These are phyloP conservation scores for Crotalus horridus DNA, from an alignment of 2,113 vertebrate species.

Conservation along the genomic window DNA sequence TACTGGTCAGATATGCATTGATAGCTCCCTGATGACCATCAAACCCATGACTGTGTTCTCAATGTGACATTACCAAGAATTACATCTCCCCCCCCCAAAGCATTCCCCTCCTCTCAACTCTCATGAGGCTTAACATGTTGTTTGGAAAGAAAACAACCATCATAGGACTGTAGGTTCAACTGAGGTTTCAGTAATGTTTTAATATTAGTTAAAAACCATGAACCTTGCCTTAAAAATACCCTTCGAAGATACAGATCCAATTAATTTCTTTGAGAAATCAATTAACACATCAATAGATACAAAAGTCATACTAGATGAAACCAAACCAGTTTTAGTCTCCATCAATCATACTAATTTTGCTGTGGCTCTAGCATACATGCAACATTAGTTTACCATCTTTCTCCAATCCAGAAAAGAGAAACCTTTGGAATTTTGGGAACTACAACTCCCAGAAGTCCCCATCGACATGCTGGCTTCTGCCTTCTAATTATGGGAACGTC, in stretches of 20 bases:
- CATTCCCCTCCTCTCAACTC: background rate
- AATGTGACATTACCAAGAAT: conserved; percentile 28
- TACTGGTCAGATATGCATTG: conserved; percentile 33
- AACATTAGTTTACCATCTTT: background rate
- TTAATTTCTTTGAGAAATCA: background rate
- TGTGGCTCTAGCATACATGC: background rate
- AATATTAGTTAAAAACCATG: conserved; percentile 34
- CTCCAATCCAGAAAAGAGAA: background rate
- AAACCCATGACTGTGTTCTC: conserved; percentile 34
- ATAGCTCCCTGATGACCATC: conserved; percentile 47
- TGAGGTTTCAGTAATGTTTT: conserved; percentile 1
- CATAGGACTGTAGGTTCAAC: conserved; percentile 6
- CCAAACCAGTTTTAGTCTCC: background rate
- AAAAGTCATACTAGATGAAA: background rate
- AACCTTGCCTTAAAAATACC: background rate
- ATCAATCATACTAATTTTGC: background rate
- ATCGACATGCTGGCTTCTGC: background rate
- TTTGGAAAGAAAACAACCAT: conserved; percentile 50
- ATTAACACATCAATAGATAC: background rate
- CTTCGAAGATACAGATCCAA: background rate
- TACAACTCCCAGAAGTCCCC: background rate
- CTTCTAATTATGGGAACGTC: background rate
- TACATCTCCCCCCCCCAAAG: conserved; percentile 28
- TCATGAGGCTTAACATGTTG: conserved; percentile 27
- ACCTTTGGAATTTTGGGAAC: background rate